phyloP scores from a whole-genome alignment of 2,888 invertebrate species.

The Silvanus unidentatus region DNA sequence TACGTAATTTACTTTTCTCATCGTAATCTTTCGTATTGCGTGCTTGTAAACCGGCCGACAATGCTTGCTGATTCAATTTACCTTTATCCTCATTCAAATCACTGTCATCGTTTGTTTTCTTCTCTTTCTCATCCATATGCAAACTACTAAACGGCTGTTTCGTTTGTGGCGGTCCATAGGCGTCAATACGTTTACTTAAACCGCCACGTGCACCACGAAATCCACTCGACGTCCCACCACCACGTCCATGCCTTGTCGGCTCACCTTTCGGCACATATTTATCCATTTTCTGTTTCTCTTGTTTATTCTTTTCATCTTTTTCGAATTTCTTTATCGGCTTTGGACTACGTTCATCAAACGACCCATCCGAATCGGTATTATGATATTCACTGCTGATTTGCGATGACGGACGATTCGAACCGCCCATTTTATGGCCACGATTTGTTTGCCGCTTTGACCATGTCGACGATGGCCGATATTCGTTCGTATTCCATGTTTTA shows the following conservation, averaged over 20 bases:
- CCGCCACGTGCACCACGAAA: conserved; percentile 34
- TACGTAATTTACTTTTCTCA: conserved; percentile 1
- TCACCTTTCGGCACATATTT: conserved; percentile 84
- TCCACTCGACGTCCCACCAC: conserved; percentile 45
- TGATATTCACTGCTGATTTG: conserved; percentile 50
- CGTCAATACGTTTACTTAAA: conserved; percentile 60
- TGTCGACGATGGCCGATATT: conserved; percentile 24
- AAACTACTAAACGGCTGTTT: conserved; percentile 66
- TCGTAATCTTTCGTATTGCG: conserved; percentile 19
- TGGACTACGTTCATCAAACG: conserved; percentile 59
- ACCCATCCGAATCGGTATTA: conserved; percentile 69
- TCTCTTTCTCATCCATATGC: conserved; percentile 40
- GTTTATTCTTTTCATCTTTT: conserved; percentile 28
- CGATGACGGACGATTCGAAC: conserved; percentile 32
- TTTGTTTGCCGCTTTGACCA: conserved; percentile 20
- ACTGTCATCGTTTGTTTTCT: conserved; percentile 23
- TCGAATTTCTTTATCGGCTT: conserved; percentile 49
- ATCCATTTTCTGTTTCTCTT: conserved; percentile 49
- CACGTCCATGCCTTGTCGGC: conserved; percentile 79
- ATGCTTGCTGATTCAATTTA: conserved; percentile 61
- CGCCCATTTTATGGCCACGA: conserved; percentile 18
- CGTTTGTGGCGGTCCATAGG: conserved; percentile 74
- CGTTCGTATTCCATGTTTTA: conserved; percentile 28
- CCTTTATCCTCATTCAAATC: conserved; percentile 54
- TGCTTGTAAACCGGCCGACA: conserved; percentile 58